Conservation (phyloP, 2,888 invertebrate species). For the Pammene aurita region DNA sequence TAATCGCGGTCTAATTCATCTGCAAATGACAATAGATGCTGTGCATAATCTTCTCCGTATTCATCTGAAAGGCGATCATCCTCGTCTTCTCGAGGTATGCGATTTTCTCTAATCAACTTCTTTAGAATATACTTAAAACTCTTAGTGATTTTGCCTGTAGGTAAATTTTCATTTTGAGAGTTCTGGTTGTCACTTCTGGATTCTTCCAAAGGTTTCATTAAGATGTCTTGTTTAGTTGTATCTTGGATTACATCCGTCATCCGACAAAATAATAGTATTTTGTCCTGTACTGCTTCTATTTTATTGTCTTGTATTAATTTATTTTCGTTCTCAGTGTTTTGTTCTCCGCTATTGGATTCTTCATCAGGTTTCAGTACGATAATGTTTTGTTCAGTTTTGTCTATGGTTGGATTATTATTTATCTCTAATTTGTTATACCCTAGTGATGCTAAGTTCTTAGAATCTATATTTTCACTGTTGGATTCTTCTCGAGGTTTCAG, state of each 20-base stretch:
- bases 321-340: background rate
- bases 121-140: slow-evolving; percentile 22
- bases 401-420: background rate
- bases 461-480: too few species aligned
- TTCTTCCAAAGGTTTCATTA: background rate
- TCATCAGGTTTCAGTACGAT: background rate
- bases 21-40: background rate
- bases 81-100: slow-evolving; percentile 7
- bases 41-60: background rate
- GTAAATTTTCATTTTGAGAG: background rate
- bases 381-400: too few species aligned
- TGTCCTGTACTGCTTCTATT: too few species aligned
- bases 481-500: too few species aligned
- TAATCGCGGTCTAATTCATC: background rate
- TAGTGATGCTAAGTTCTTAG: too few species aligned
- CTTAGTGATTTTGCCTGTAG: slow-evolving; percentile 11
- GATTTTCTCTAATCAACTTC: slow-evolving; percentile 10
- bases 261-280: too few species aligned
- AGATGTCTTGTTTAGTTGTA: background rate
- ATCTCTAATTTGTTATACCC: background rate
- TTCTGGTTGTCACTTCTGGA: background rate
- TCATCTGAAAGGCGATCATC: slow-evolving; percentile 19
- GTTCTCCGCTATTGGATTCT: background rate
- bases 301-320: too few species aligned
- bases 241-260: too few species aligned